Base-by-base conservation (phyloP, 1,140 invertebrate species). In the Drosophila seguyi region DNA sequence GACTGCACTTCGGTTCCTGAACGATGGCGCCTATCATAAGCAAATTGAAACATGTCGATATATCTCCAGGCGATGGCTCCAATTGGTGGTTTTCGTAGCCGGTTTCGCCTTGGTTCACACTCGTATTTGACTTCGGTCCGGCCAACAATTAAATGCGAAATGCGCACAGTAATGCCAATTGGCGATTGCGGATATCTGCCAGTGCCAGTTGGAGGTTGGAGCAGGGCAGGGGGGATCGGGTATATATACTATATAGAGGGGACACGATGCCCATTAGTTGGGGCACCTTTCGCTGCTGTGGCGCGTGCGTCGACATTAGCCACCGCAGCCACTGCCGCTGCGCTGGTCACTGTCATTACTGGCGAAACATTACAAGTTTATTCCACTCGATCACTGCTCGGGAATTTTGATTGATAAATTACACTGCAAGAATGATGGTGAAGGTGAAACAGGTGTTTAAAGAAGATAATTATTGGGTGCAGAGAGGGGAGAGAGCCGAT, bases 131-230 rank as follows among this genome's bases (percentile, higher is more conserved):
- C 61, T 42, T 29, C 20, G 68, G 55, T 55, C 29, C 34, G 55
- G 57, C 18, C 65, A 81, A 85, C 82, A 85, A 81, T 85, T 85
- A 86, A 86, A 81, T n/a, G 66, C 73, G 78, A 85, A 85, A 85
- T 85, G 82, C 63, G 65, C 78, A 71, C 50, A 71, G 82, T 62
- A 81, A 79, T 85, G 80, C 69, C 80, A 83, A 83, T 79, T 83
- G 82, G 78, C 63, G 69, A 79, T 81, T 75, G 65, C 82, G 82
- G 82, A 85, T 85, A 77, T 81, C 68, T 75, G 81, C 48, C n/a
- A 14, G 50, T 31, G 18, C 13, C 13, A 25, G 20, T 6, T n/a
- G 45, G 45, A 34, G 45, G 13, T 10, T 10, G 36, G 29, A 6
- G 22, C 18, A 25, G n/a, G 7, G 8, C 25, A 22, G 25, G 34